phyloP scores from a whole-genome alignment of 2,797 vertebrate genomes.

The Cheracebus regulus region DNA sequence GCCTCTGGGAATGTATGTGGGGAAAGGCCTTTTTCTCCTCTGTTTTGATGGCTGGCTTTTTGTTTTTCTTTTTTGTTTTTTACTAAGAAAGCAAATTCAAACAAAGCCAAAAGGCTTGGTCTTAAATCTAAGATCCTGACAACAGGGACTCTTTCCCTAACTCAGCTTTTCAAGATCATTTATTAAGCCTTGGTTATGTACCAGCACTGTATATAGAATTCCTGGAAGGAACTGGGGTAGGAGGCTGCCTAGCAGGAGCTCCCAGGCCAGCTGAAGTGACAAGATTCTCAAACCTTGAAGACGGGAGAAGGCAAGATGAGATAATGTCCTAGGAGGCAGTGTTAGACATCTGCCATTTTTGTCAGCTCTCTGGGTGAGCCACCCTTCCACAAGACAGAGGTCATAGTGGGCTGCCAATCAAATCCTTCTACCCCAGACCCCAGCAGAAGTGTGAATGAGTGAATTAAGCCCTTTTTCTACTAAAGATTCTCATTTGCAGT shows the following conservation, averaged over 20 bases:
- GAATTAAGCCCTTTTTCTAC: not conserved
- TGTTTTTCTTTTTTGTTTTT: conserved; percentile 54
- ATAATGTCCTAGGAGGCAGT: not conserved
- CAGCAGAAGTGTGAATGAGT: not conserved
- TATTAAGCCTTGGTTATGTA: not conserved
- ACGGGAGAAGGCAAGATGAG: not conserved
- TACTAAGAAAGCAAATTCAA: conserved; percentile 21
- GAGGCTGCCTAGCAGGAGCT: not conserved
- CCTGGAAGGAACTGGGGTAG: not conserved
- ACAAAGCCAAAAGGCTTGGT: conserved; percentile 40
- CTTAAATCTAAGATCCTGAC: not conserved
- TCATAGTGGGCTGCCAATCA: too few species aligned
- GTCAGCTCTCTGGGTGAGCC: not conserved
- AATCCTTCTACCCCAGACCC: too few species aligned
- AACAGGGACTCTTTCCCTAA: not conserved
- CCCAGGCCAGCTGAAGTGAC: not conserved
- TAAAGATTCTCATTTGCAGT: not conserved
- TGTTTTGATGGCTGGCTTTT: conserved; percentile 18
- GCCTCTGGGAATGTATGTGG: not conserved
- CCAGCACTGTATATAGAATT: not conserved
- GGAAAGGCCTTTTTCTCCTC: conserved; percentile 2
- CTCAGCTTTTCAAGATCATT: not conserved
- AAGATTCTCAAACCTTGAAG: not conserved
- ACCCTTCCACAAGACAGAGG: not conserved
- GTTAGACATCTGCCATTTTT: not conserved